Evolutionary conservation across 2,113 vertebrate species (phyloP).

Genomic region (Ophiodon elongatus): DNA sequence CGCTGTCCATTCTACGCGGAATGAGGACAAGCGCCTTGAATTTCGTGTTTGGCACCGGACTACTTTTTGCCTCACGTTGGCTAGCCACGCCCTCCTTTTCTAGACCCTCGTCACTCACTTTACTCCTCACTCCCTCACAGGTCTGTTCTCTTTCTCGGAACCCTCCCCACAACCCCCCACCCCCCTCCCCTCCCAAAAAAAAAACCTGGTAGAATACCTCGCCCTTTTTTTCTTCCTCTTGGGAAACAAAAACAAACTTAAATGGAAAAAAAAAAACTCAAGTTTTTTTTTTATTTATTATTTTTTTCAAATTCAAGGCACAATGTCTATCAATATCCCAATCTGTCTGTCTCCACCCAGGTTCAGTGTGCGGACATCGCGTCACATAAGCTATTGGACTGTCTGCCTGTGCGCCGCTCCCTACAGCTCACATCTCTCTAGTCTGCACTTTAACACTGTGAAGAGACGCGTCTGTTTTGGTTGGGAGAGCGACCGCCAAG

Average conservation of each 20-base stretch:
- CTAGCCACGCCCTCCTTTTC: slow-evolving; percentile 50
- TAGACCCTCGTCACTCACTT: slow-evolving; percentile 24
- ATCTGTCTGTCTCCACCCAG: slow-evolving; percentile 64
- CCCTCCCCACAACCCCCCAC: not conserved
- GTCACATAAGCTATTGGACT: slow-evolving; percentile 66
- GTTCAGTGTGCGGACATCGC: slow-evolving; percentile 70
- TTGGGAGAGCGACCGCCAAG: slow-evolving; percentile 80
- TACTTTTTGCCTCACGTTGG: slow-evolving; percentile 38
- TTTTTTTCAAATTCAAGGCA: slow-evolving; percentile 88
- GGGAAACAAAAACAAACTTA: slow-evolving; percentile 76
- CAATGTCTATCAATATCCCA: slow-evolving; percentile 84
- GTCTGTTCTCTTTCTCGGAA: slow-evolving; percentile 66
- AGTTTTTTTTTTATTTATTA: slow-evolving; percentile 66
- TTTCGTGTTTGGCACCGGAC: slow-evolving; percentile 81
- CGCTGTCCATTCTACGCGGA: slow-evolving; percentile 53
- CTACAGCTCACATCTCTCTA: slow-evolving; percentile 60
- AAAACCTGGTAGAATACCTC: slow-evolving; percentile 45
- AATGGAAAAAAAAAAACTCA: slow-evolving; percentile 66
- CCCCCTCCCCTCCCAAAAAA: slow-evolving; percentile 22
- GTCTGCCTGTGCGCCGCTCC: slow-evolving; percentile 56
- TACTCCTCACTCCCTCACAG: slow-evolving; percentile 52
- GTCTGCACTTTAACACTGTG: slow-evolving; percentile 79
- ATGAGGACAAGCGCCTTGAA: slow-evolving; percentile 76
- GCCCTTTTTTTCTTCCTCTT: slow-evolving; percentile 61
- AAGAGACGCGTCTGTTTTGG: slow-evolving; percentile 77